Evolutionary conservation across 2,113 vertebrate genomes (phyloP).

Genomic region (Tor tambroides): DNA sequence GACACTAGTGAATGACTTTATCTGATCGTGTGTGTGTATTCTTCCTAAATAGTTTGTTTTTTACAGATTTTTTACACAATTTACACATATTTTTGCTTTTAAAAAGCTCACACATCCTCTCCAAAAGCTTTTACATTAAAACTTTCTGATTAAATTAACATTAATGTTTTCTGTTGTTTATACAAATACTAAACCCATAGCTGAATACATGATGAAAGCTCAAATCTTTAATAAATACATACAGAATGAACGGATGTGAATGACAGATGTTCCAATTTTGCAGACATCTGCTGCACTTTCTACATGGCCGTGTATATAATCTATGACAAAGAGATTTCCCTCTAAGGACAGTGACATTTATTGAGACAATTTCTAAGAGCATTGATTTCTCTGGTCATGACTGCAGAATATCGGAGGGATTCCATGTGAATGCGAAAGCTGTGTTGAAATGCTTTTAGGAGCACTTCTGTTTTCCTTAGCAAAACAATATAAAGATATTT

Average conservation of each 20-base stretch:
- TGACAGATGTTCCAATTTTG: too few relatives aligned
- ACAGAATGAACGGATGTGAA: too few relatives aligned
- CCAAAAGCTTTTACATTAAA: background rate
- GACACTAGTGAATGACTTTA: background rate
- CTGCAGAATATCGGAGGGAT: constrained; percentile 1
- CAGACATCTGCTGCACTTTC: too few relatives aligned
- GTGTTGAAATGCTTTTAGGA: background rate
- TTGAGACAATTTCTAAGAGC: background rate
- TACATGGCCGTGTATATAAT: background rate
- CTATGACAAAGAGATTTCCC: background rate
- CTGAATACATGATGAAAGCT: too few relatives aligned
- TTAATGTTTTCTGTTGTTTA: too few relatives aligned
- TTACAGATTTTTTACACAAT: too few relatives aligned
- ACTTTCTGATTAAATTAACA: background rate
- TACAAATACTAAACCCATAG: too few relatives aligned
- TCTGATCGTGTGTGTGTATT: background rate
- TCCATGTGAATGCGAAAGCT: background rate
- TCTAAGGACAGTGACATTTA: background rate
- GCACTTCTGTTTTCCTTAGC: too few relatives aligned
- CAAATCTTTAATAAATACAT: too few relatives aligned
- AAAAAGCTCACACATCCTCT: too few relatives aligned
- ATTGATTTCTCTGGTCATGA: background rate
- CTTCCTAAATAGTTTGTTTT: background rate
- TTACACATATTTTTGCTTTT: background rate
- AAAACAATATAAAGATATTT: too few relatives aligned